Conservation (phyloP, 2,888 invertebrate genomes). For the Endomychus coccineus region DNA sequence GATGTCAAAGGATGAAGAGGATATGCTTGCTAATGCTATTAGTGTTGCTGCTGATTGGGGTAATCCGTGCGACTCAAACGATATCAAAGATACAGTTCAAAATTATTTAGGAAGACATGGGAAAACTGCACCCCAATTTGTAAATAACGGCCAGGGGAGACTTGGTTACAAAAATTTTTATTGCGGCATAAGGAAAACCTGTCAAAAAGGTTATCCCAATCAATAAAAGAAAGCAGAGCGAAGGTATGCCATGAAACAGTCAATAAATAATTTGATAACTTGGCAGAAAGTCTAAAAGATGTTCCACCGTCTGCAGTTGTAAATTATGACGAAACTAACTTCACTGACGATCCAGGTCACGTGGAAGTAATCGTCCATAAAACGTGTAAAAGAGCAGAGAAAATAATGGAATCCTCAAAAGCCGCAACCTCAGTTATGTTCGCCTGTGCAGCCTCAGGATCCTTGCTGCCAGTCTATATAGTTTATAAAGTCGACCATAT, state of each 20-base stretch:
- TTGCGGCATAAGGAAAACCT: slow-evolving; percentile 13
- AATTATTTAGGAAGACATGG: slow-evolving; percentile 4
- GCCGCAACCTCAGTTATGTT: slow-evolving; percentile 17
- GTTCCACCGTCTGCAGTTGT: slow-evolving; percentile 20
- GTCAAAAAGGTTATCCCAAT: slow-evolving; percentile 16
- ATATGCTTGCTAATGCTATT: no score
- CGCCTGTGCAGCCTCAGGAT: slow-evolving; percentile 11
- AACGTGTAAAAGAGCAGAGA: slow-evolving; percentile 25
- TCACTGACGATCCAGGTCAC: slow-evolving; percentile 19
- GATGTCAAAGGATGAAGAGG: no score
- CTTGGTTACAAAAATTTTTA: slow-evolving; percentile 15
- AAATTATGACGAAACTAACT: slow-evolving; percentile 20
- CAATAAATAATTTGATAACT: slow-evolving; percentile 18
- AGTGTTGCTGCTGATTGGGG: no score
- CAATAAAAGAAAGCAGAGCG: slow-evolving; percentile 20
- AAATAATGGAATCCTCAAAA: slow-evolving; percentile 20
- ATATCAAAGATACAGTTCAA: no score
- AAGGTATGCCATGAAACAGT: slow-evolving; percentile 14
- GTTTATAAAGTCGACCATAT: slow-evolving; percentile 19
- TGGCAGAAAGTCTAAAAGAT: slow-evolving; percentile 12
- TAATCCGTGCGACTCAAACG: no score
- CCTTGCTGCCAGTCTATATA: slow-evolving; percentile 13
- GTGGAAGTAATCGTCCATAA: slow-evolving; percentile 16
- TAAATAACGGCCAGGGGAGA: slow-evolving; percentile 10
- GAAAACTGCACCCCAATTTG: slow-evolving; percentile 5